Evolutionary conservation across 2,797 vertebrate species (phyloP).

Genomic region (Sebastes elongatus): DNA sequence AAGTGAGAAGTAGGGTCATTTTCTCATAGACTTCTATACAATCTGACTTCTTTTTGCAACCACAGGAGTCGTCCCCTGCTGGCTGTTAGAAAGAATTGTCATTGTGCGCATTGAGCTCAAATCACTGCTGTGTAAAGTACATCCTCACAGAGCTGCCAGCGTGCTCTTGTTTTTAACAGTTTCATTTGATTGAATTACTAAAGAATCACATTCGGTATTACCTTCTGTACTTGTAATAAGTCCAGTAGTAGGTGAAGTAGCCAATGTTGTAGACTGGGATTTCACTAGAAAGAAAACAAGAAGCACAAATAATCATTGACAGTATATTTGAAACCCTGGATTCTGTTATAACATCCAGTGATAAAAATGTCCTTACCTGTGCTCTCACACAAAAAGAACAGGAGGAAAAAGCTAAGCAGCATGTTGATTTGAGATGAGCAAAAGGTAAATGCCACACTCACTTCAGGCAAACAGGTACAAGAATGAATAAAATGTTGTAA

Average conservation of each 20-base stretch:
- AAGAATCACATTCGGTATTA: conserved; percentile 3
- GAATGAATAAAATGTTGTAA: background rate
- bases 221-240: background rate
- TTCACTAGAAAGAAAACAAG: conserved; percentile 5
- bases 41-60: too few relatives aligned
- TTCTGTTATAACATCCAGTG: background rate
- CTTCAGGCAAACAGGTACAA: background rate
- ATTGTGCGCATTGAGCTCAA: background rate
- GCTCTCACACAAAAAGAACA: background rate
- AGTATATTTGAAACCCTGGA: background rate
- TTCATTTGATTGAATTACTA: background rate
- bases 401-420: conserved; percentile 28
- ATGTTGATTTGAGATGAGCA: conserved; percentile 30
- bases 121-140: background rate
- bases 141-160: background rate
- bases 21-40: too few relatives aligned
- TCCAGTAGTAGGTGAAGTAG: fast-evolving
- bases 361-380: conserved; percentile 49
- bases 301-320: background rate
- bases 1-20: too few relatives aligned
- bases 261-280: fast-evolving
- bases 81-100: background rate
- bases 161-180: background rate
- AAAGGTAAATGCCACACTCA: background rate
- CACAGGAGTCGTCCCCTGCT: too few relatives aligned